Percentiles rank a stretch among this genome's conserved stretches.
phyloP scores from a whole-genome alignment of 2,797 vertebrate genomes.

The Crocidura indochinensis region DNA sequence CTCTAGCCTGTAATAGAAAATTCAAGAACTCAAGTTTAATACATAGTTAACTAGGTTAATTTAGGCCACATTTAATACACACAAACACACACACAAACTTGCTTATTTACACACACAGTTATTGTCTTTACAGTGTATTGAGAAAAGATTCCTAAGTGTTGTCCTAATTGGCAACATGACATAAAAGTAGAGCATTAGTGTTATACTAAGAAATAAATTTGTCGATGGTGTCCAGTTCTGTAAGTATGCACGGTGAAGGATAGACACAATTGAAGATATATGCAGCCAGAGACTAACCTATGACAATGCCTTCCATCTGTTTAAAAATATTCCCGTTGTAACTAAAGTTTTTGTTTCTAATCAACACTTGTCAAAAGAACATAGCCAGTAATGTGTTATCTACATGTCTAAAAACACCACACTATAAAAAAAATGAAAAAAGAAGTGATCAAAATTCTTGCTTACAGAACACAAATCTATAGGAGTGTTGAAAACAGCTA shows the following conservation, averaged over 20 bases:
- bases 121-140: not conserved
- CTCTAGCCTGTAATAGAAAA: not conserved
- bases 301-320: not conserved
- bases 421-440: not conserved
- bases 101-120: no score
- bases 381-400: not conserved
- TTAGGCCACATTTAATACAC: not conserved
- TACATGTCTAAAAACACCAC: not conserved
- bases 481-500: not conserved
- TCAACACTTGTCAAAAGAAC: slow-evolving; percentile 19
- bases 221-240: not conserved
- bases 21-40: not conserved
- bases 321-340: not conserved
- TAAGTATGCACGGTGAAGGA: no score
- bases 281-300: not conserved
- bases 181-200: not conserved
- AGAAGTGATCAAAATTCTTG: not conserved
- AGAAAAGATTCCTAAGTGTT: not conserved
- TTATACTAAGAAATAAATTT: not conserved
- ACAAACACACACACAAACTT: not conserved
- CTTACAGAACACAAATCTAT: not conserved
- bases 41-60: not conserved
- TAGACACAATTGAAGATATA: not conserved
- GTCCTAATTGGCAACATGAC: not conserved
- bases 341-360: not conserved